Evolutionary conservation across 2,888 invertebrate species (phyloP).

Genomic region (Neuroscelio doddi): DNA sequence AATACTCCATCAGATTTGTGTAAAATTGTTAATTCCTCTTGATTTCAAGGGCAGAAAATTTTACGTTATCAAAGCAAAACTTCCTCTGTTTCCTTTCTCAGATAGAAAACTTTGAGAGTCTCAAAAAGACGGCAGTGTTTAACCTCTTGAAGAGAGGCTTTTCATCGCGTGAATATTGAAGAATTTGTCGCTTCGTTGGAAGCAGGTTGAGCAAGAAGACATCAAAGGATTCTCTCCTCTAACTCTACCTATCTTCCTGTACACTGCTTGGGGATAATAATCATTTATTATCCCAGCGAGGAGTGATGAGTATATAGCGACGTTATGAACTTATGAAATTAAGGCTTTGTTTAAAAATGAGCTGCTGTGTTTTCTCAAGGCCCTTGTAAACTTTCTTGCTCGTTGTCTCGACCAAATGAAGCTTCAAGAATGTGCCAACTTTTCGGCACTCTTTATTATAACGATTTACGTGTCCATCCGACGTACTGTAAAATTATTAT

Average conservation of each 20-base stretch:
- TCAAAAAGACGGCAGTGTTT: slow-evolving; percentile 47
- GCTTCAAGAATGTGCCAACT: too few relatives aligned
- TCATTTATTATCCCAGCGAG: slow-evolving; percentile 68
- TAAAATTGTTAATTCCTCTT: not conserved
- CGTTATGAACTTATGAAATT: slow-evolving; percentile 65
- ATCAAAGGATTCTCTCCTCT: slow-evolving; percentile 65
- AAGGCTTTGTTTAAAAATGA: slow-evolving; percentile 71
- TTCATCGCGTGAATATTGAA: slow-evolving; percentile 70
- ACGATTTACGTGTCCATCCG: too few relatives aligned
- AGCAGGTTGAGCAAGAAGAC: slow-evolving; percentile 63
- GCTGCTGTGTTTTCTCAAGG: slow-evolving; percentile 45
- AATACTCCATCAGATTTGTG: too few relatives aligned
- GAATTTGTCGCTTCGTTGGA: slow-evolving; percentile 70
- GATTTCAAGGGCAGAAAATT: slow-evolving; percentile 1
- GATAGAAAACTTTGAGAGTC: slow-evolving; percentile 43
- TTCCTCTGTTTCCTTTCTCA: slow-evolving; percentile 9
- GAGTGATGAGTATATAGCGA: slow-evolving; percentile 68
- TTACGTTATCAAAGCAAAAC: slow-evolving; percentile 32
- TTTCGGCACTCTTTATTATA: too few relatives aligned
- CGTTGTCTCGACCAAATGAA: not conserved
- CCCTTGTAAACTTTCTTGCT: slow-evolving; percentile 28
- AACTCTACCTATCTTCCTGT: slow-evolving; percentile 33
- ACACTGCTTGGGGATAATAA: slow-evolving; percentile 57
- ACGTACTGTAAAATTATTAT: too few relatives aligned
- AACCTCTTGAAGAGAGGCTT: slow-evolving; percentile 60